phyloP scores from a whole-genome alignment of 2,797 vertebrate species.

The Acipenser transmontanus region DNA sequence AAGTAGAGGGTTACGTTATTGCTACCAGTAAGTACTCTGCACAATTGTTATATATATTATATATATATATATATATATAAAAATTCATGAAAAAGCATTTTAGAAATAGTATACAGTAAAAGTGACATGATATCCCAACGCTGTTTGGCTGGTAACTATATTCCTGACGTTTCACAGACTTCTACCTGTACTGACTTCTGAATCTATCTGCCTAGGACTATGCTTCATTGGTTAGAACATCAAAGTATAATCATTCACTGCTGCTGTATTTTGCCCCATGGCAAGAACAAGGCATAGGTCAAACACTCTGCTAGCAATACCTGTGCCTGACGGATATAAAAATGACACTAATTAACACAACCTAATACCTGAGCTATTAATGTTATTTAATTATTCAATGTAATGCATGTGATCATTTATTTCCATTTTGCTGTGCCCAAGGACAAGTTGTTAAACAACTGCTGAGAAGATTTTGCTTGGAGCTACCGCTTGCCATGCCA shows the following conservation, averaged over 20 bases:
- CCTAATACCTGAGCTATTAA: slow-evolving; percentile 20
- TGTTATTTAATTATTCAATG: slow-evolving; percentile 36
- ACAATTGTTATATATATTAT: no score
- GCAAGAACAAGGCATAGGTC: slow-evolving; percentile 50
- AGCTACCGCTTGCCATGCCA: neutral
- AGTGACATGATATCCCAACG: no score
- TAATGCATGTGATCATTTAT: slow-evolving; percentile 31
- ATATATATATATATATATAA: no score
- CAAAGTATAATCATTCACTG: slow-evolving; percentile 41
- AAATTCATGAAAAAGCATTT: no score
- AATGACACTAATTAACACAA: slow-evolving; percentile 9
- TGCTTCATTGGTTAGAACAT: slow-evolving; percentile 38
- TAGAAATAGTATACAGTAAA: no score
- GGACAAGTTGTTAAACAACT: slow-evolving; percentile 4
- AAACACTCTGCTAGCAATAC: slow-evolving; percentile 10
- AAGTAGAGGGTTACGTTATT: no score
- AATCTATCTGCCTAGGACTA: slow-evolving; percentile 29
- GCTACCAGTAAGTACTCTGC: no score
- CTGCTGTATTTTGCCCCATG: slow-evolving; percentile 14
- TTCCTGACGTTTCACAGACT: no score
- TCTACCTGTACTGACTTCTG: slow-evolving; percentile 14
- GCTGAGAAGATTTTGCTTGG: slow-evolving; percentile 5
- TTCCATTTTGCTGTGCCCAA: slow-evolving; percentile 28
- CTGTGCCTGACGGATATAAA: slow-evolving; percentile 28
- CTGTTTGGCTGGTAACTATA: no score